Base-by-base conservation (phyloP, 2,113 vertebrate genomes). In the Corythornis madagascariensis region DNA sequence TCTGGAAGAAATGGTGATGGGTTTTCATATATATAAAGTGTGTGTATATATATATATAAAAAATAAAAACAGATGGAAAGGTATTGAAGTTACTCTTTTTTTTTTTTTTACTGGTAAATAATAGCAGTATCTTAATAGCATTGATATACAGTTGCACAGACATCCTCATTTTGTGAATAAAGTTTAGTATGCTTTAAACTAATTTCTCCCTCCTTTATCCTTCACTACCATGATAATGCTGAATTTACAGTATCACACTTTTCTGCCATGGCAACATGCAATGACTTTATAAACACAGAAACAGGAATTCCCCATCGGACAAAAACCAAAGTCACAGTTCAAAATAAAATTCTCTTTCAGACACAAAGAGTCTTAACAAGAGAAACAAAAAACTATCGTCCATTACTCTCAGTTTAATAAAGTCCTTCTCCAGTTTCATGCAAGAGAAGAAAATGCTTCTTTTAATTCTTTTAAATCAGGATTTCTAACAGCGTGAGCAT, bases 261-360 rank as follows among this genome's bases (percentile, higher is more conserved):
- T 88, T 66, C 55, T 40, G 25, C 77, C 83, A 90, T 60, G 13
- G 73, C 61, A 94, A 86, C 63, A 45, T 38, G 35, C 43, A 86
- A 19, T 24, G 61, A 69, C 77, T 78, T 56, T 52, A 38, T 10
- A 69, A 87, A 94, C 73, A 92, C 20, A 93, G 64, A 80, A 76
- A 90, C 21, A 75, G n/a, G 42, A 90, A 90, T 81, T 82, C 83
- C 75, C 80, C n/a, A 38, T 16, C 65, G 48, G 45, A 92, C 70
- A 71, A 78, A 86, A 88, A 0, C 38, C 74, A 11, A 8, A 17
- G 26, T 5, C 16, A 38, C 25, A 74, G 38, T 55, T 31, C 63
- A 31, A 70, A 96, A 91, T 16, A 86, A 86, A 90, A 86, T 80
- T 33, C 40, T 78, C 79, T 90, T 88, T 92, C 28, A 89, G 90